Conservation (phyloP, 1,140 invertebrate genomes). For the Paraescarpia echinospica region DNA sequence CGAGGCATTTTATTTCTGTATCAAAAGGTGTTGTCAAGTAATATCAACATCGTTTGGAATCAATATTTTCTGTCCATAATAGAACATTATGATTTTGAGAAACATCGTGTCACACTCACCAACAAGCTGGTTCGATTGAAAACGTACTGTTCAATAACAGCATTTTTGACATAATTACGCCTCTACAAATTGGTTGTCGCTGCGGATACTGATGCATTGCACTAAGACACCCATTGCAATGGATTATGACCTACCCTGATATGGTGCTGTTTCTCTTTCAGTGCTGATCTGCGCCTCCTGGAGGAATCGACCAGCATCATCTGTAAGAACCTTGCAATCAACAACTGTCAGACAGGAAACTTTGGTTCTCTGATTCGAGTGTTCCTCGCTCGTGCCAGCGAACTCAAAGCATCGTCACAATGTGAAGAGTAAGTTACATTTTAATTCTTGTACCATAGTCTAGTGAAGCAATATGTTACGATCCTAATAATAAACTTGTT, state of each 20-base stretch:
- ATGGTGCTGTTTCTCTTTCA: slow-evolving; percentile 48
- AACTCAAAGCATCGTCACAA: slow-evolving; percentile 78
- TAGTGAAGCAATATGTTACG: background rate
- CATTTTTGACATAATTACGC: too few species aligned
- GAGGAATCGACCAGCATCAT: slow-evolving; percentile 71
- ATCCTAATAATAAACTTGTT: too few species aligned
- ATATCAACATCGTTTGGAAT: too few species aligned
- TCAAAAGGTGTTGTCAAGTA: too few species aligned
- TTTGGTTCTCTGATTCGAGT: slow-evolving; percentile 82
- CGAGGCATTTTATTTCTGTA: too few species aligned
- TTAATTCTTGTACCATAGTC: background rate
- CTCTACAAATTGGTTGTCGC: too few species aligned
- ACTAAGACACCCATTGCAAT: too few species aligned
- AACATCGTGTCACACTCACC: too few species aligned
- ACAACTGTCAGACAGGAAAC: slow-evolving; percentile 85
- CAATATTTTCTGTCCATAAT: too few species aligned
- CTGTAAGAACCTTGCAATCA: slow-evolving; percentile 60
- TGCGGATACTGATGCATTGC: background rate
- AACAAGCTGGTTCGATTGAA: too few species aligned
- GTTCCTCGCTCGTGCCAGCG: slow-evolving; percentile 75
- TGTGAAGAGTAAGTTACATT: slow-evolving; percentile 75
- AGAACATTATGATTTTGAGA: too few species aligned
- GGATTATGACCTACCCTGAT: background rate
- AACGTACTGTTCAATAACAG: too few species aligned
- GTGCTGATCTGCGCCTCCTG: slow-evolving; percentile 76